These are phyloP conservation scores for Hyposoter didymator DNA, from an alignment of 2,888 invertebrate species.

Conservation along the genomic window DNA sequence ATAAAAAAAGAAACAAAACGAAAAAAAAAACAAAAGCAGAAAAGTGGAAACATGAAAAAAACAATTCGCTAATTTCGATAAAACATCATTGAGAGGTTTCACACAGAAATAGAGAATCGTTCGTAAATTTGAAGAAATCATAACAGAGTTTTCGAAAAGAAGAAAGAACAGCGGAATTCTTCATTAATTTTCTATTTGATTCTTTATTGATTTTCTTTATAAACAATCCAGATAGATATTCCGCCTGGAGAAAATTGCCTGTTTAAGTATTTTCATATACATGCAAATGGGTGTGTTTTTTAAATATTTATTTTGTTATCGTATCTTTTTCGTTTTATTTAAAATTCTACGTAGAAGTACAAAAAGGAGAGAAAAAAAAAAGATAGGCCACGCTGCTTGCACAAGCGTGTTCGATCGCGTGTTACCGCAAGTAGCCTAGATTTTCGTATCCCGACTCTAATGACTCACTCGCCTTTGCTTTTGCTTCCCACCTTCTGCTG, in stretches of 20 bases:
- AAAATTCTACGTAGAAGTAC: conserved; percentile 33
- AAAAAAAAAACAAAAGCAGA: neutral
- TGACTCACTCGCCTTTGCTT: conserved; percentile 64
- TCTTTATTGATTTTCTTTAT: neutral
- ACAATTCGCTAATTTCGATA: neutral
- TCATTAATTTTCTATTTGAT: neutral
- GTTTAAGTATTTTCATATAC: neutral
- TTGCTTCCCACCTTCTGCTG: conserved; percentile 35
- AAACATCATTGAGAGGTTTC: neutral
- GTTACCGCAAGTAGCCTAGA: conserved; percentile 63
- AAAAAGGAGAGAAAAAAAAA: conserved; percentile 35
- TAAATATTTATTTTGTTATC: neutral
- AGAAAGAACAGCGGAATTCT: neutral
- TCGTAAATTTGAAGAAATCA: neutral
- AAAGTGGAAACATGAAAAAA: neutral
- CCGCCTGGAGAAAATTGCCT: neutral
- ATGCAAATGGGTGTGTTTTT: neutral
- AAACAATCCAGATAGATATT: neutral
- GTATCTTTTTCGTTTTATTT: conserved; percentile 4
- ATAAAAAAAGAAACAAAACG: neutral
- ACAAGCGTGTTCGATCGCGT: conserved; percentile 56
- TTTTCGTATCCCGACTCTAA: conserved; percentile 66
- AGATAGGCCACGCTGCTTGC: conserved; percentile 17
- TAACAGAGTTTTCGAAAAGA: too few relatives aligned
- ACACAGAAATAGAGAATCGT: neutral